Evolutionary conservation across 1,140 invertebrate species (phyloP).

Genomic region (Papilio helenus): DNA sequence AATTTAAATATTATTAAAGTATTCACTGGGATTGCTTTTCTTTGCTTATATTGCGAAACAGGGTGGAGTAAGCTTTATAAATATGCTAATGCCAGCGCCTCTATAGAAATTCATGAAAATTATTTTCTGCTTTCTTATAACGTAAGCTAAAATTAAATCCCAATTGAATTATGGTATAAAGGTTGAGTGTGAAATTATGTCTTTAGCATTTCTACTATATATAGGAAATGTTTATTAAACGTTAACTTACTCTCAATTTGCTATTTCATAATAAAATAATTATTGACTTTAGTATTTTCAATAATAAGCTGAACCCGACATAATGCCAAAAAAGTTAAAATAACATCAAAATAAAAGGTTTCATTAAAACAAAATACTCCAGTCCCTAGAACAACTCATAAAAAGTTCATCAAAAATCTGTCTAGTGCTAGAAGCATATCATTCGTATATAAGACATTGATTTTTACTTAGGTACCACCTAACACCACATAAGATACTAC

Average conservation of each 20-base stretch:
- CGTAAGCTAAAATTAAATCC: constrained; percentile 27
- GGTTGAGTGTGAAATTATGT: constrained; percentile 16
- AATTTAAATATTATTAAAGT: not conserved
- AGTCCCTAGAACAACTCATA: too few species aligned
- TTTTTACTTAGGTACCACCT: too few species aligned
- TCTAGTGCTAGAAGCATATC: too few species aligned
- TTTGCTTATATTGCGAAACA: constrained; percentile 27
- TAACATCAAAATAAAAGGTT: too few species aligned
- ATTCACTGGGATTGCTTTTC: constrained; percentile 6
- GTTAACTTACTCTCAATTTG: not conserved
- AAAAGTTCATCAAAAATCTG: too few species aligned
- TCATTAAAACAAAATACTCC: too few species aligned
- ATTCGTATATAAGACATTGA: too few species aligned
- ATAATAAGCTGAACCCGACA: too few species aligned
- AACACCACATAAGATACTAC: too few species aligned
- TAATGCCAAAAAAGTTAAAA: too few species aligned
- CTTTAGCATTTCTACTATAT: not conserved
- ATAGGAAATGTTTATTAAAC: not conserved
- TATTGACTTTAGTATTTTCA: too few species aligned
- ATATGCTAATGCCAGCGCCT: constrained; percentile 26
- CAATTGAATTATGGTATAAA: constrained; percentile 26
- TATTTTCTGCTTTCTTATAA: constrained; percentile 29
- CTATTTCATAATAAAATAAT: too few species aligned
- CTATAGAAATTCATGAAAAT: constrained; percentile 26
- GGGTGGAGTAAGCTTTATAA: constrained; percentile 19